Evolutionary conservation across 2,797 vertebrate genomes (phyloP).

Genomic region (Neoniphon sammara): DNA sequence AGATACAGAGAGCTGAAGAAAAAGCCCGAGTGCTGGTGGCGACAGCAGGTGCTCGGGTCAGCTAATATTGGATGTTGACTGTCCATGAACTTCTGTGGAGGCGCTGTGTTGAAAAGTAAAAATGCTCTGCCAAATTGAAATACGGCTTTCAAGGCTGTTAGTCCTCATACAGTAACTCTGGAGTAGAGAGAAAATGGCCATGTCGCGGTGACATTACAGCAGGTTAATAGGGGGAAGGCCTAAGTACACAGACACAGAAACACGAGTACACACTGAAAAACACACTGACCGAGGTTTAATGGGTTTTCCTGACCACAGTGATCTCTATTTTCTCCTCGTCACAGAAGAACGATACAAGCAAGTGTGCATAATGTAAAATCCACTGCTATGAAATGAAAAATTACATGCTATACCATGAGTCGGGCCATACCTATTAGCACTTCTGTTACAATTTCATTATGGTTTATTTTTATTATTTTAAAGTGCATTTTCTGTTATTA

Average conservation of each 20-base stretch:
- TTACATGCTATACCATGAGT: neutral
- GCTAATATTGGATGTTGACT: slow-evolving; percentile 8
- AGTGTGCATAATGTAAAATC: neutral
- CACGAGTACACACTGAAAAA: neutral
- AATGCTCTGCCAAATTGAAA: slow-evolving; percentile 13
- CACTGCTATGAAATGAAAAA: neutral
- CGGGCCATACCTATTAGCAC: neutral
- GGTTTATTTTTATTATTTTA: neutral
- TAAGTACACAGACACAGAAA: neutral
- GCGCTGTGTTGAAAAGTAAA: slow-evolving; percentile 6
- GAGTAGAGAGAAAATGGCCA: slow-evolving; percentile 4
- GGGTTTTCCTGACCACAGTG: slow-evolving; percentile 38
- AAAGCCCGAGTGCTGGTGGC: slow-evolving; percentile 5
- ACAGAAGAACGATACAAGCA: neutral
- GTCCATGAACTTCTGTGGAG: slow-evolving; percentile 7
- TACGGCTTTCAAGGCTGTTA: slow-evolving; percentile 12
- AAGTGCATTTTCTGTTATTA: neutral
- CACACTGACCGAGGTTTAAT: slow-evolving; percentile 43
- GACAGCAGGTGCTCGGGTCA: slow-evolving; percentile 18
- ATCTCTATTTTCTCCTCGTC: slow-evolving; percentile 37
- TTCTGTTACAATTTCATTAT: neutral
- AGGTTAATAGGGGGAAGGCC: slow-evolving; percentile 1
- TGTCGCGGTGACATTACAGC: slow-evolving; percentile 31
- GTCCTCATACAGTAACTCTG: slow-evolving; percentile 2
- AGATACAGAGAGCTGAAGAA: neutral